Evolutionary conservation across 1,140 invertebrate genomes (phyloP).

Genomic region (Geopemphigus sp.): DNA sequence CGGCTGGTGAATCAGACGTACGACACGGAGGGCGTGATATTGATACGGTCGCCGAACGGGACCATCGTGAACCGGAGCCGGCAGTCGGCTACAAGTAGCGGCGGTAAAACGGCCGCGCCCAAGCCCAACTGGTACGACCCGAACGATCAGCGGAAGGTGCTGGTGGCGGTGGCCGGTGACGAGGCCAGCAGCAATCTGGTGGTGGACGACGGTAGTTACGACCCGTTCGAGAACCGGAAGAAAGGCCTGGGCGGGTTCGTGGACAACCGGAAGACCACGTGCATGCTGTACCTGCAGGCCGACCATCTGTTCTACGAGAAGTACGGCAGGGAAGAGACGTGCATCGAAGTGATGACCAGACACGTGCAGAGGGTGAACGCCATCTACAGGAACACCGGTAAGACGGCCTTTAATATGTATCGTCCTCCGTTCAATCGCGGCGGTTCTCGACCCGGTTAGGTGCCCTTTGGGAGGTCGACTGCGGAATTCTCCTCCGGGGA

Average conservation of each 20-base stretch:
- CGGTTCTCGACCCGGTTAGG: too few species aligned
- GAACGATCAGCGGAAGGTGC: conserved; percentile 49
- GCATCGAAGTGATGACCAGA: conserved; percentile 91
- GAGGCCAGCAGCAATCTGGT: conserved; percentile 51
- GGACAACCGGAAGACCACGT: conserved; percentile 69
- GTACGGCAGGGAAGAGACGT: conserved; percentile 88
- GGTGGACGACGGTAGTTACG: conserved; percentile 51
- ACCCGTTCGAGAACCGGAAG: conserved; percentile 44
- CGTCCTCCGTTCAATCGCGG: too few species aligned
- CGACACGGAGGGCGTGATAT: conserved; percentile 37
- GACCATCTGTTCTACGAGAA: conserved; percentile 92
- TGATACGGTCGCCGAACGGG: conserved; percentile 20
- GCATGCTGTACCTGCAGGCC: conserved; percentile 88
- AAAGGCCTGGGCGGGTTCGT: conserved; percentile 63
- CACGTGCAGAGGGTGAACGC: conserved; percentile 91
- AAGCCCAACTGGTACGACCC: conserved; percentile 42
- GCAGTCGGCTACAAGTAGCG: conserved; percentile 1
- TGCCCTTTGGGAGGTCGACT: too few species aligned
- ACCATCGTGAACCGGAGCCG: conserved; percentile 41
- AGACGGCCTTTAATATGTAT: conserved; percentile 53
- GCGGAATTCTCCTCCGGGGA: too few species aligned
- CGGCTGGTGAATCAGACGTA: conserved; percentile 35
- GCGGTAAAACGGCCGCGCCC: conserved; percentile 5
- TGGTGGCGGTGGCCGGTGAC: conserved; percentile 51
- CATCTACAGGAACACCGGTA: conserved; percentile 87